Evolutionary conservation across 2,113 vertebrate genomes (phyloP), one percentile per base, ranked within the genome.

Genomic region (Serilophus lunatus): DNA sequence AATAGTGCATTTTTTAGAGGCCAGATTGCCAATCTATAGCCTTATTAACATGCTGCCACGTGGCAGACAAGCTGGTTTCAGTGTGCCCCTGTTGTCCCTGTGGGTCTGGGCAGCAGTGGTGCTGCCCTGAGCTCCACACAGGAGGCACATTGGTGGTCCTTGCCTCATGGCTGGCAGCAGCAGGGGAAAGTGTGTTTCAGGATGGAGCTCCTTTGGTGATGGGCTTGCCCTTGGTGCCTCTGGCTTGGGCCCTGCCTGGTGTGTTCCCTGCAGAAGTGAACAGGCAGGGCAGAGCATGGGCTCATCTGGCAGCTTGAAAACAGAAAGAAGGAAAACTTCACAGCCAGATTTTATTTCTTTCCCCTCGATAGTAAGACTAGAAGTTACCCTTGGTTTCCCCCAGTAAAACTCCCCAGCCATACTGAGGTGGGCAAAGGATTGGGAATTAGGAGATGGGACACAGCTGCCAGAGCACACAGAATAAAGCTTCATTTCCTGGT

Each of bases 401-500:
- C 42, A 75, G 23, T 60, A 86, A 90, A 93, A 61, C 12, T 40
- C 36, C 3, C 20, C 64, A 81, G 54, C 26, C 33, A 50, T 45
- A n/a, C 28, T 77, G 72, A 51, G 71, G 25, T 50, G 49, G 63
- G 70, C 19, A 79, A 84, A 96, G 81, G 13, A 86, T 81, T 91
- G 78, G 78, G 90, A 75, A 93, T 72, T 51, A 44, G 71, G 86
- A 74, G 71, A 88, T 5, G 12, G 66, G 91, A 93, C 2, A 5
- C 9, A 0, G 3, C 79, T 88, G 76, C 80, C 88, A 95, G 82
- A 80, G 53, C 66, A 57, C 82, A 78, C 71, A 71, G 69, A 78
- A 77, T 92, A 92, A 93, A 96, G 51, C 71, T 86, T 64, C 82
- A 95, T 92, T 96, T 96, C 96, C 95, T 97, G 88, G 61, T 92